Percentiles rank a stretch among this genome's conserved stretches.
phyloP scores from a whole-genome alignment of 1,140 invertebrate genomes.

The Saccostrea glomerata region DNA sequence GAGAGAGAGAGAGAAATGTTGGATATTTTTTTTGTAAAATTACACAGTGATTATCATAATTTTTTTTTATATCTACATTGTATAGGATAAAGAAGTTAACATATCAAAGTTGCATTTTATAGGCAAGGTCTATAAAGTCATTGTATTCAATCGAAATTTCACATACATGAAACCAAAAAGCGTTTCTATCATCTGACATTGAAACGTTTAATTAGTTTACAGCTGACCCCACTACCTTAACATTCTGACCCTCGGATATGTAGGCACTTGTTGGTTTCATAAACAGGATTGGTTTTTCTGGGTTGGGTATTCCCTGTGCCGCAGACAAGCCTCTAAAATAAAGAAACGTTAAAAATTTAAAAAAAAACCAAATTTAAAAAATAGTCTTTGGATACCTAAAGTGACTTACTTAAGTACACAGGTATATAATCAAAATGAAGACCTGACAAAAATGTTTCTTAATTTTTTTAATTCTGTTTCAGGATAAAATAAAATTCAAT shows the following conservation, averaged over 20 bases:
- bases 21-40: no score
- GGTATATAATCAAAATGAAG: no score
- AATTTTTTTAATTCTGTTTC: no score
- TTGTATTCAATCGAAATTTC: neutral
- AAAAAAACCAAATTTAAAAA: no score
- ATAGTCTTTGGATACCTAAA: no score
- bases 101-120: no score
- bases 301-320: slow-evolving; percentile 83
- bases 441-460: no score
- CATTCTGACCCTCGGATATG: slow-evolving; percentile 83
- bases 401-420: no score
- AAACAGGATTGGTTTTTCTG: slow-evolving; percentile 86
- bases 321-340: slow-evolving; percentile 81
- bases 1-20: slow-evolving; percentile 19
- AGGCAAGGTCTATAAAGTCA: neutral
- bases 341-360: neutral
- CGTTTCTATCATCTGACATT: neutral
- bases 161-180: neutral
- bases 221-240: slow-evolving; percentile 80
- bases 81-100: no score
- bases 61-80: neutral
- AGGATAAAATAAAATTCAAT: no score
- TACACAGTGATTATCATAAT: neutral
- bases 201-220: neutral
- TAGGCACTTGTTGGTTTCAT: slow-evolving; percentile 87